Evolutionary conservation across 2,888 invertebrate genomes (phyloP), one percentile per base, ranked within the genome.

Genomic region (Harpalus rubripes): DNA sequence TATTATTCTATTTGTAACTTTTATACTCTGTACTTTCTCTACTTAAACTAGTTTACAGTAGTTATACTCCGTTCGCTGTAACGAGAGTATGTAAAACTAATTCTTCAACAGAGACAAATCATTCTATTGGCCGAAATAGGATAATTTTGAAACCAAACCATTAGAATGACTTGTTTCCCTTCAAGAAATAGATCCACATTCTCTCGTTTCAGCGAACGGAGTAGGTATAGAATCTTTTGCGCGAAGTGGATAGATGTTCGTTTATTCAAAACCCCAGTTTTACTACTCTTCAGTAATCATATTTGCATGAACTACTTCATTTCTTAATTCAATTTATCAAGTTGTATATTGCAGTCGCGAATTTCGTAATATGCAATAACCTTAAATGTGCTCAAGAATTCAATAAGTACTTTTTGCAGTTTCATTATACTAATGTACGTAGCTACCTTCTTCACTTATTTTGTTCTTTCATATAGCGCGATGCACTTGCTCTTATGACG

Each of bases 391-490:
- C 7, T 2, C 12, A 52, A 52, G 44, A 52, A 52, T 52, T 52
- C 44, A 52, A 52, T 52, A 52, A 52, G 44, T 52, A 10, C n/a
- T 16, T 16, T 59, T 59, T 59, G 16, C 59, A 59, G 59, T 59
- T 59, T 59, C 16, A 16, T 59, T 59, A 16, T 59, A 12, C 16
- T 16, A 15, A 59, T 16, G 59, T 59, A 59, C 16, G 15, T 59
- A 15, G 7, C 10, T 10, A 52, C 10, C 12, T 52, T 12, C 44
- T 10, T 52, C 44, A 52, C 44, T 52, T 52, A 52, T 59, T 59
- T 15, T 18, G 16, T 59, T 59, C 18, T 59, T 18, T 16, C 18
- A 59, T 59, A 59, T 0, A 59, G n/a, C 59, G 59, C 59, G 2
- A 15, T 59, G 18, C 16, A 3, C 59, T 59, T 4, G n/a, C 6